Conservation (phyloP, 2,797 vertebrate species). For the Sebastes alutus region DNA sequence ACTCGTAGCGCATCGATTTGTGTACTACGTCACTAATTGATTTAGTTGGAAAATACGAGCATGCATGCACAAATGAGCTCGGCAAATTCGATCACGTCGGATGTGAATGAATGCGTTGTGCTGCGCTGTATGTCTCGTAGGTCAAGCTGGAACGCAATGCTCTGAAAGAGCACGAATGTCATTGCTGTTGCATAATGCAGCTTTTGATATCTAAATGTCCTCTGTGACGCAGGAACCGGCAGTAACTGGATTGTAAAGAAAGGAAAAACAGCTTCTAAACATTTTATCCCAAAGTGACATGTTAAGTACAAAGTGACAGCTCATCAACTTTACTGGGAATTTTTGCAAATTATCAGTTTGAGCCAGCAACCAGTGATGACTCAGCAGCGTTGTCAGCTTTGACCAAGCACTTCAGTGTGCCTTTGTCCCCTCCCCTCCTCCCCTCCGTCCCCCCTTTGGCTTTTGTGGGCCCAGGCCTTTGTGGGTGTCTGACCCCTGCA, state of each 20-base stretch:
- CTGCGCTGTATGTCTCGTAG: background rate
- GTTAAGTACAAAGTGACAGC: conserved; percentile 6
- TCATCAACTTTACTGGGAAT: conserved; percentile 16
- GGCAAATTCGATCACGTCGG: conserved; percentile 10
- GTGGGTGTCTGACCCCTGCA: conserved; percentile 68
- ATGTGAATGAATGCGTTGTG: conserved; percentile 19
- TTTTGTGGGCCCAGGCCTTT: conserved; percentile 72
- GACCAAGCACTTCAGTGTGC: conserved; percentile 71
- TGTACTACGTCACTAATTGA: conserved; percentile 45
- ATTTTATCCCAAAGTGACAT: background rate
- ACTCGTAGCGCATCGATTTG: conserved; percentile 20
- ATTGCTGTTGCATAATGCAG: conserved; percentile 26
- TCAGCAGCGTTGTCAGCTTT: conserved; percentile 72
- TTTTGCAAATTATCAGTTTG: conserved; percentile 35
- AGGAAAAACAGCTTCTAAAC: background rate
- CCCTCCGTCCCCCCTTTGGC: conserved; percentile 50
- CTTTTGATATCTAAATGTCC: background rate
- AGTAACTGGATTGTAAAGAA: background rate
- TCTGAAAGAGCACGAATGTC: conserved; percentile 12
- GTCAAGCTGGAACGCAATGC: conserved; percentile 1
- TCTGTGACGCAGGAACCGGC: background rate
- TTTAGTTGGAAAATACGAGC: conserved; percentile 24
- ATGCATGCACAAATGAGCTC: conserved; percentile 11
- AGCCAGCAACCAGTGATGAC: conserved; percentile 64
- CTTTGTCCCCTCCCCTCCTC: conserved; percentile 51